Base-by-base conservation (phyloP, 2,888 invertebrate genomes). In the Geotrupes spiniger region DNA sequence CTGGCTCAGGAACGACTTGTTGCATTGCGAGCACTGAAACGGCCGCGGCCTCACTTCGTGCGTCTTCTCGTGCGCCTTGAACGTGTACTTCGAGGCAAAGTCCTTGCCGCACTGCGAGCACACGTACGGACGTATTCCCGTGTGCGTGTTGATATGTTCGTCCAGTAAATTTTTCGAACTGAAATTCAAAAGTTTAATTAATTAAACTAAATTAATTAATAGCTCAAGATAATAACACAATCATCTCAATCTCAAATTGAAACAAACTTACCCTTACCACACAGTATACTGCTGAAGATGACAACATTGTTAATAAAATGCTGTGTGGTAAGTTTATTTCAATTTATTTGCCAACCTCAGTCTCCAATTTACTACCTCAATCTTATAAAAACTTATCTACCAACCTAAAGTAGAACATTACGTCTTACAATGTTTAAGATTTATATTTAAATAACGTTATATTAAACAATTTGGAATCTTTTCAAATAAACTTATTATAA, bases 51-150 rank as follows among this genome's bases (percentile, higher is more conserved):
- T 77, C 6, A 76, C 73, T 67, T 62, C 78, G 61, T 89, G 89
- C 0, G 85, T 89, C 70, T 88, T 89, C 47, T 83, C 74, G 58
- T 89, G 90, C 0, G 88, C 82, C 56, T 84, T 85, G 53, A 82
- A 80, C 0, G 89, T 87, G 62, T 89, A 89, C 61, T 89, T 89
- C 8, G 86, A 87, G 0, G 88, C 85, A 71, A 89, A 89, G 57
- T 81, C 78, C 72, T 89, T 89, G 4, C 78, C 75, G 65, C 90
- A 90, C 1, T 75, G 65, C 0, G 70, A 63, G 63, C 89, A 89
- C 2, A 75, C 68, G 66, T 87, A 83, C 0, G 89, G 87, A 0
- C 85, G 73, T 1, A 76, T 65, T 0, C 87, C 88, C 0, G 80
- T 81, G 65, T 88, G 89, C 5, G 79, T 77, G 69, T 87, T 85